phyloP scores from a whole-genome alignment of 2,797 vertebrate species.

The Basileuterus tristriatus region DNA sequence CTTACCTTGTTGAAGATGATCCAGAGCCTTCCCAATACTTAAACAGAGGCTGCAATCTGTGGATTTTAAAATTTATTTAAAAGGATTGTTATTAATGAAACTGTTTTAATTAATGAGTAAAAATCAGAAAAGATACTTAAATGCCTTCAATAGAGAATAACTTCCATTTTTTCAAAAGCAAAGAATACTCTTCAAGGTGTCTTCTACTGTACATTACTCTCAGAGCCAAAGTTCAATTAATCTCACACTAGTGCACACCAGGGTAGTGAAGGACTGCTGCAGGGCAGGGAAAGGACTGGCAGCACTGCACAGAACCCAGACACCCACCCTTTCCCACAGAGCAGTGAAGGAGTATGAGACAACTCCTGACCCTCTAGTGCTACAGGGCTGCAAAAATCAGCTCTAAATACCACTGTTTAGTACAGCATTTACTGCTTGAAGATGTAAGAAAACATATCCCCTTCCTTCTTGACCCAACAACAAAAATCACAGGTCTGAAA shows the following conservation, averaged over 20 bases:
- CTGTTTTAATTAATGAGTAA: not conserved
- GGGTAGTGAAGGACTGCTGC: not conserved
- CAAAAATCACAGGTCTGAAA: not conserved
- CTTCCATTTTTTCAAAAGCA: not conserved
- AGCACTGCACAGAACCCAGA: not conserved
- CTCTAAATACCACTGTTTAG: not conserved
- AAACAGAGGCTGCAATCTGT: conserved; percentile 28
- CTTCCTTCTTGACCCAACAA: not conserved
- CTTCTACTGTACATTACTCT: rapidly evolving
- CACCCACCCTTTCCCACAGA: not conserved
- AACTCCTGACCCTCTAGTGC: not conserved
- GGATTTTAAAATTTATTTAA: conserved; percentile 17
- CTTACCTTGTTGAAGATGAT: conserved; percentile 45
- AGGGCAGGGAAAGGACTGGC: not conserved
- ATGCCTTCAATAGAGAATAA: not conserved
- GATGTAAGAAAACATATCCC: not conserved
- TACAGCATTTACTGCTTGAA: not conserved
- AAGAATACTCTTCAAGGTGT: not conserved
- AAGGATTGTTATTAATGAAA: not conserved
- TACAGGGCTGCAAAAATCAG: not conserved
- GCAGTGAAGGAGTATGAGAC: not conserved
- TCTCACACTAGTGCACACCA: rapidly evolving
- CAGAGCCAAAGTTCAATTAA: not conserved
- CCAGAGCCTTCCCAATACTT: not conserved
- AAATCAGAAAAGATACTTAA: not conserved